Evolutionary conservation across 2,888 invertebrate genomes (phyloP).

Genomic region (Agrypnus murinus): DNA sequence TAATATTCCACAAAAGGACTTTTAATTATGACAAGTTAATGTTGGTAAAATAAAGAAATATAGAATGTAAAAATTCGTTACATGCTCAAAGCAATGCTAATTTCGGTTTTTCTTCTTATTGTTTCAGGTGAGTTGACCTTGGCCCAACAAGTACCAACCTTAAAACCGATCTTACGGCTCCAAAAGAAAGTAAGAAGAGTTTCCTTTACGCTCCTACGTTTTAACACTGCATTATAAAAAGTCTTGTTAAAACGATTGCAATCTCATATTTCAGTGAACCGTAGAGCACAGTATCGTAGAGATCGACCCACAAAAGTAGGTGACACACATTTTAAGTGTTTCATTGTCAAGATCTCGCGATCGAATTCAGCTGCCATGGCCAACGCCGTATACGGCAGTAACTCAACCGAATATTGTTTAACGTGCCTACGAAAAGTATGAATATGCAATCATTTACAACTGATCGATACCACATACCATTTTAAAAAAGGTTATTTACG

Average conservation of each 20-base stretch:
- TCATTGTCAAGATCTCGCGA: conserved; percentile 54
- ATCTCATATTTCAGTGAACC: conserved; percentile 23
- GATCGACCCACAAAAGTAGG: conserved; percentile 52
- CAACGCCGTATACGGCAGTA: conserved; percentile 34
- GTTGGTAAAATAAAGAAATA: too few species aligned
- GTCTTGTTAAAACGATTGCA: conserved; percentile 16
- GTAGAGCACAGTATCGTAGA: conserved; percentile 40
- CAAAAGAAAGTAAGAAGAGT: conserved; percentile 27
- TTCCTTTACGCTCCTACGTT: conserved; percentile 21
- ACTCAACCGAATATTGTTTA: conserved; percentile 21
- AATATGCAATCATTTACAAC: too few species aligned
- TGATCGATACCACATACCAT: too few species aligned
- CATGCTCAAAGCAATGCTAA: too few species aligned
- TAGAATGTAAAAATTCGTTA: too few species aligned
- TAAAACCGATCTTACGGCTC: neutral
- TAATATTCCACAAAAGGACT: too few species aligned
- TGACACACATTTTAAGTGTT: conserved; percentile 54
- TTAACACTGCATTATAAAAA: conserved; percentile 11
- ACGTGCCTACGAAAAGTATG: conserved; percentile 1
- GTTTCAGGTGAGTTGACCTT: conserved; percentile 30
- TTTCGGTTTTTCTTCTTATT: conserved; percentile 4
- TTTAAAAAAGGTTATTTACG: too few species aligned
- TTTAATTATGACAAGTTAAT: too few species aligned
- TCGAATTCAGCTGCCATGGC: conserved; percentile 46
- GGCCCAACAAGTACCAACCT: conserved; percentile 1